phyloP scores from a whole-genome alignment of 1,140 invertebrate species.

The Mamestra configurata region DNA sequence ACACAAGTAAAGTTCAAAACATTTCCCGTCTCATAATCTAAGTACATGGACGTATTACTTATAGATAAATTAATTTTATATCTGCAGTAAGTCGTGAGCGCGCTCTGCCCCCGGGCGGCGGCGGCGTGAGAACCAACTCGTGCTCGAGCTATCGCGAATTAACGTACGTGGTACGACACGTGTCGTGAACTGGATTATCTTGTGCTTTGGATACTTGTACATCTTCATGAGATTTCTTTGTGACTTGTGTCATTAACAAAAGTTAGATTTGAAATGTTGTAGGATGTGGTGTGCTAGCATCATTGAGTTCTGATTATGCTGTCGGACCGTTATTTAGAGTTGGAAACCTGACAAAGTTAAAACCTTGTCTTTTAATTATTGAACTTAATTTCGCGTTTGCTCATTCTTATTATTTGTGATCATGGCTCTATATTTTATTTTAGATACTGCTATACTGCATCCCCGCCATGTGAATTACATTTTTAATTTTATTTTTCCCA shows the following conservation, averaged over 20 bases:
- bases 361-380: too few species aligned
- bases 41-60: conserved; percentile 67
- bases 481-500: too few species aligned
- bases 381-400: too few species aligned
- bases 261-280: not conserved
- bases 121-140: conserved; percentile 75
- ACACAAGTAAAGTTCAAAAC: conserved; percentile 20
- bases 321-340: too few species aligned
- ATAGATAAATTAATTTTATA: conserved; percentile 87
- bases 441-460: too few species aligned
- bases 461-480: too few species aligned
- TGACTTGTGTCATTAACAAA: conserved; percentile 8
- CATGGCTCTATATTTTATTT: too few species aligned
- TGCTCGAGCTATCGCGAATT: conserved; percentile 57
- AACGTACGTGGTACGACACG: conserved; percentile 62
- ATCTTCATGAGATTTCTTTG: conserved; percentile 31
- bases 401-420: too few species aligned
- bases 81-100: conserved; percentile 77
- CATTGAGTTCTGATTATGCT: too few species aligned
- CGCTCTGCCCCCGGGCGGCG: conserved; percentile 76
- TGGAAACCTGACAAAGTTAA: too few species aligned
- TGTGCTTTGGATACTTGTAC: conserved; percentile 21
- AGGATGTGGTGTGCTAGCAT: not conserved
- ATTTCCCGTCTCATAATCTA: conserved; percentile 44
- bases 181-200: conserved; percentile 60